Base-by-base conservation (phyloP, 2,797 vertebrate species). In the Macroramphosus scolopax region DNA sequence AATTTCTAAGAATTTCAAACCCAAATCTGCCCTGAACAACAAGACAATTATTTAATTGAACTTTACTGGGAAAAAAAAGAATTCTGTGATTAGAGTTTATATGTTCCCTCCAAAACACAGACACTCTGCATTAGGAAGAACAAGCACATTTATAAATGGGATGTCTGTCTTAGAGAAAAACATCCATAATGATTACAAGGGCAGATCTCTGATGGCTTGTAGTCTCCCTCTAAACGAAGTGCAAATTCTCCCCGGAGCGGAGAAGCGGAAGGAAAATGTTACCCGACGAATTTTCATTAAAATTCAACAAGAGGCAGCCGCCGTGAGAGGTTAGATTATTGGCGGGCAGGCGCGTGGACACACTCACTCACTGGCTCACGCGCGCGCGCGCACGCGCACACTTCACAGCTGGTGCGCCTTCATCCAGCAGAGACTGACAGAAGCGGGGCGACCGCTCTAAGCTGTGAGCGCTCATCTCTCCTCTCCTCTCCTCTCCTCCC, bases 301-400 rank as follows among this genome's bases (percentile, higher is more conserved):
- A 72, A 86, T 83, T 85, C 85, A 77, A 51, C 71, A 78, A 69
- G 74, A 81, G 66, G 56, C 74, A 56, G 67, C 33, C 68, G 81
- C 72, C 74, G 80, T 83, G 80, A 86, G 82, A 80, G 82, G 80
- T 82, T 80, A 79, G 75, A 80, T 83, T 86, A 83, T 82, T 83
- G 82, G 82, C 72, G 78, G 70, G 57, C 57, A 70, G 54, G 41
- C 63, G 29, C 57, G 33, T 46, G 31, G 29, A 36, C 62, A 39
- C 72, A 37, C 41, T 8, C 41, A 5, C 31, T 5, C 49, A 8
- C 14, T n/a, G n/a, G 26, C 48, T 24, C 51, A 12, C 40, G 10
- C 50, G 29, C 54, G 20, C 53, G 11, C 45, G 6, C 63, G 3
- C 51, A 8, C 30, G 11, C 59, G 10, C 60, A 45, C 72, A 29